Percentiles rank a stretch among this genome's conserved stretches.
These are phyloP conservation scores for Agrypnia vestita DNA, from an alignment of 1,140 invertebrate genomes.

Conservation along the genomic window DNA sequence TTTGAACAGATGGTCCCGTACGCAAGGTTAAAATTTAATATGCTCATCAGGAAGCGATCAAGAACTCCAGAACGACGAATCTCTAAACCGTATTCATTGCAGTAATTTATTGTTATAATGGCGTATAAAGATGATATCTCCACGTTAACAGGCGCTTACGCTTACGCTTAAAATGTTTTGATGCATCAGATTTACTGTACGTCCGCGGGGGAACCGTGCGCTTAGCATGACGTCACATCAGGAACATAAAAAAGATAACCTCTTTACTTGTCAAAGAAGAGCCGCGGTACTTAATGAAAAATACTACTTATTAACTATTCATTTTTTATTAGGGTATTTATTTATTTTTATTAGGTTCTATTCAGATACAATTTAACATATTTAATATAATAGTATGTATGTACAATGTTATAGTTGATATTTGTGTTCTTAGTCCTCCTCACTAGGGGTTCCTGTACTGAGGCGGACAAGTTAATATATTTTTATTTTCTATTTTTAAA, in stretches of 20 bases:
- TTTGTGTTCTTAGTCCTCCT: no score
- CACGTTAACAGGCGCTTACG: background rate
- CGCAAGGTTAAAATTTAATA: background rate
- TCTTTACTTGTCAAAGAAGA: background rate
- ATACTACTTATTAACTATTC: no score
- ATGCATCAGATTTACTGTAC: background rate
- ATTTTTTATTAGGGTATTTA: no score
- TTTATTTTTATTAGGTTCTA: no score
- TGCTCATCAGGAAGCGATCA: background rate
- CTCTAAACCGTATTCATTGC: background rate
- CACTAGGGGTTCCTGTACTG: no score
- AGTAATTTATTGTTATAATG: background rate
- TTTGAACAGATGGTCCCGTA: no score
- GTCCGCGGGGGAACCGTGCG: background rate
- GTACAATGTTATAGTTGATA: no score
- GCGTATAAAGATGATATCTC: background rate
- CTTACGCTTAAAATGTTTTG: constrained; percentile 3
- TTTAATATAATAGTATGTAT: no score
- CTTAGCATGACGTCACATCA: background rate
- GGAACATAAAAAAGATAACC: background rate
- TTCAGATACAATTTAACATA: no score
- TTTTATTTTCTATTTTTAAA: no score
- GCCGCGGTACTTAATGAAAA: no score
- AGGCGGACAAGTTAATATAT: no score
- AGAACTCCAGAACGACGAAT: background rate